Percentiles rank a stretch among this genome's conserved stretches.
These are phyloP conservation scores for Sycophaga agraensis DNA, from an alignment of 1,140 invertebrate species.

Conservation along the genomic window DNA sequence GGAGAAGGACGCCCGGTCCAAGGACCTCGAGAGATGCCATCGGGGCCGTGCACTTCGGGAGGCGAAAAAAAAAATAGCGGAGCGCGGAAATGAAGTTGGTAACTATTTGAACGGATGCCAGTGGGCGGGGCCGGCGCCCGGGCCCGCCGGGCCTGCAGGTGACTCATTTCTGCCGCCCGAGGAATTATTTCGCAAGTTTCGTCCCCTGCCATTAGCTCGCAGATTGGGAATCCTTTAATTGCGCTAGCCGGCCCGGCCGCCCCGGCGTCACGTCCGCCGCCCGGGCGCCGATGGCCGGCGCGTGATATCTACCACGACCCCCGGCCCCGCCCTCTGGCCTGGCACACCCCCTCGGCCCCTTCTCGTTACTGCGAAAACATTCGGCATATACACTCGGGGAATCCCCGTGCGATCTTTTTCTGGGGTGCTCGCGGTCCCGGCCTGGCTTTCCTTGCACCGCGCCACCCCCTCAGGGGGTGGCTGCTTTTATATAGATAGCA, in stretches of 20 bases:
- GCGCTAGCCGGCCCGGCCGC: neutral
- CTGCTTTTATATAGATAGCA: too few species aligned
- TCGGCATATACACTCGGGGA: too few species aligned
- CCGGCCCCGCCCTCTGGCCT: too few species aligned
- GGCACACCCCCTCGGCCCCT: too few species aligned
- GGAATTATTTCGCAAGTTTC: constrained; percentile 42
- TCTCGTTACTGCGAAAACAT: constrained; percentile 22
- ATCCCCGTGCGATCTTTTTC: too few species aligned
- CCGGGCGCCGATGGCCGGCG: neutral
- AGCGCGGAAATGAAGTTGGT: constrained; percentile 42
- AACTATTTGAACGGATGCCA: constrained; percentile 48
- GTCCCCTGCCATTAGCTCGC: neutral
- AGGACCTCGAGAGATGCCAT: neutral
- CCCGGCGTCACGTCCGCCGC: constrained; percentile 3
- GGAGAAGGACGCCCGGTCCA: neutral
- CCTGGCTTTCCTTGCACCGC: too few species aligned
- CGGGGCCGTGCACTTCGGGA: constrained; percentile 4
- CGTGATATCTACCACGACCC: too few species aligned
- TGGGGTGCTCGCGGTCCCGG: too few species aligned
- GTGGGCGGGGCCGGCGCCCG: constrained; percentile 20
- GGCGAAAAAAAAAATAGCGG: too few species aligned
- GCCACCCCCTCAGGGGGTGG: too few species aligned
- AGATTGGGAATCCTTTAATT: constrained; percentile 26
- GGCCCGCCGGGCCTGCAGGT: constrained; percentile 12
- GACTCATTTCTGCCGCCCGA: constrained; percentile 8